Base-by-base conservation (phyloP, 1,140 invertebrate species). In the Bombus sibiricus region DNA sequence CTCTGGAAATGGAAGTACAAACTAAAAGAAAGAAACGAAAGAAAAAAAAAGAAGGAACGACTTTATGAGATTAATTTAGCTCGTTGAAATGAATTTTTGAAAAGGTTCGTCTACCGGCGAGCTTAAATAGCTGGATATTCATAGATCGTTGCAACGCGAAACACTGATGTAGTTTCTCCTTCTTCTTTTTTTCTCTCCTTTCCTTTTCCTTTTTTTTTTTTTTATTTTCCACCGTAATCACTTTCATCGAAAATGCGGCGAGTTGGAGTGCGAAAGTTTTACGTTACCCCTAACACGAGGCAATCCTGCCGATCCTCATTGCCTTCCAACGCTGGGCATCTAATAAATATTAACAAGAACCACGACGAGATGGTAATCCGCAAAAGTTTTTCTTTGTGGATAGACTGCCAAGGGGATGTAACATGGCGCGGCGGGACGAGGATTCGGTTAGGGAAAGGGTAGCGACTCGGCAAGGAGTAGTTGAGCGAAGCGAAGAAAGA, bases 321-420 rank as follows among this genome's bases (percentile, higher is more conserved):
- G 83, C 43, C 83, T 83, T 69, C 80, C 82, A 77, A 89, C 87
- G 85, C 85, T 86, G 87, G 87, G 86, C 88, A 80, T 91, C 92
- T 93, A 93, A 93, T 93, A 93, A 93, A 93, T 93, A 93, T 93
- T 93, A 93, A 93, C 93, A 92, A 93, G 93, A 92, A 91, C 88
- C 88, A 85, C 88, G 88, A 89, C 90, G 92, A 91, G 89, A 93
- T 93, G 93, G 92, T 93, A 93, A 93, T 93, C 92, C 92, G 83
- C 88, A 86, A 79, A 93, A 93, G 87, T 93, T 93, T 90, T 91
- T 90, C 89, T 91, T 88, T 88, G 86, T 83, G 87, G 81, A 86
- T 88, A 83, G 84, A 82, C 83, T 89, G 80, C 83, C 86, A 86
- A 90, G 88, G 86, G 89, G 84, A 89, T 75, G 86, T 87, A 89